Percentiles rank a stretch among this genome's conserved stretches.
Evolutionary conservation across 2,888 invertebrate species (phyloP).

Genomic region (Mimas tiliae): DNA sequence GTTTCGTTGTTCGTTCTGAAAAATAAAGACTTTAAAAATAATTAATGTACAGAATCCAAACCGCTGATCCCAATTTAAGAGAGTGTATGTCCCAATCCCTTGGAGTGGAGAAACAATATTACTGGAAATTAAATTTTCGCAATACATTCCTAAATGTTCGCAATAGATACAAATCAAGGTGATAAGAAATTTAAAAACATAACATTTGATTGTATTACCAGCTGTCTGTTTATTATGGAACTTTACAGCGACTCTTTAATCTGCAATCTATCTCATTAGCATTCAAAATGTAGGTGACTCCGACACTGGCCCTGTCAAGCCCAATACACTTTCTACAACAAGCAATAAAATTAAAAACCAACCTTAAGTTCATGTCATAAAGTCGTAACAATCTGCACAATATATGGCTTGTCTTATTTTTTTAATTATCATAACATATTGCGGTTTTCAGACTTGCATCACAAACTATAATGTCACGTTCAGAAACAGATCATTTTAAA

Average conservation of each 20-base stretch:
- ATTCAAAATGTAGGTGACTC: slow-evolving; percentile 33
- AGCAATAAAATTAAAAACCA: background rate
- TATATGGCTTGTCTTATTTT: slow-evolving; percentile 36
- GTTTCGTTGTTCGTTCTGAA: too few species aligned
- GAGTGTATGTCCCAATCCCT: too few species aligned
- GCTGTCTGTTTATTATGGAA: slow-evolving; percentile 16
- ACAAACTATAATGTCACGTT: slow-evolving; percentile 30
- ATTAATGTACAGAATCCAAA: too few species aligned
- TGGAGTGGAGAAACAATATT: too few species aligned
- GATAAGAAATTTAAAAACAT: background rate
- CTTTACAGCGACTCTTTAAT: slow-evolving; percentile 27
- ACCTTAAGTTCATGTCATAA: slow-evolving; percentile 16
- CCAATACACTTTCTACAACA: slow-evolving; percentile 25
- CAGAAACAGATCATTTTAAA: slow-evolving; percentile 27
- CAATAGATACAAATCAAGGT: background rate
- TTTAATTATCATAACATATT: slow-evolving; percentile 46
- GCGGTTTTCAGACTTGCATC: slow-evolving; percentile 46
- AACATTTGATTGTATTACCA: slow-evolving; percentile 11
- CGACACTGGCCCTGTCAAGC: slow-evolving; percentile 27
- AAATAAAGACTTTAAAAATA: too few species aligned
- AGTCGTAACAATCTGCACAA: slow-evolving; percentile 7
- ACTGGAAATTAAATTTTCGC: too few species aligned
- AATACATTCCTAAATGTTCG: too few species aligned
- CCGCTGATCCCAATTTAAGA: too few species aligned
- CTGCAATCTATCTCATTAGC: slow-evolving; percentile 37